phyloP scores from a whole-genome alignment of 2,797 vertebrate genomes.

The Streptopelia turtur region DNA sequence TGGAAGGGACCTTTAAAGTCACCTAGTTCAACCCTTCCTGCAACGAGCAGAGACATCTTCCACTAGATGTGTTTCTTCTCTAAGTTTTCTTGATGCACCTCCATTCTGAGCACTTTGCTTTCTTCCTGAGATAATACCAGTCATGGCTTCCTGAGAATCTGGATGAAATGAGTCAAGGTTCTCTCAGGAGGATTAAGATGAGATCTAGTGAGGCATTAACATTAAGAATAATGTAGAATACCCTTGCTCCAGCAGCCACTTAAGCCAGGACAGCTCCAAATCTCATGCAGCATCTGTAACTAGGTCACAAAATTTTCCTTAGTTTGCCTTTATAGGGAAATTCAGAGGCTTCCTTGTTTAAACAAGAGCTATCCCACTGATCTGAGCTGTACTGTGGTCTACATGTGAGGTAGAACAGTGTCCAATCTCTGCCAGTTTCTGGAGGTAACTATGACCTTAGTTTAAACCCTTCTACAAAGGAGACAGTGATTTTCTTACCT shows the following conservation, averaged over 20 bases:
- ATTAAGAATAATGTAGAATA: neutral
- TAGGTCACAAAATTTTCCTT: neutral
- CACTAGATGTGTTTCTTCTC: neutral
- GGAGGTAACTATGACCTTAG: neutral
- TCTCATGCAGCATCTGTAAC: neutral
- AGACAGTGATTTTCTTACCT: neutral
- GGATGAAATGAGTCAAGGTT: neutral
- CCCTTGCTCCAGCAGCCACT: neutral
- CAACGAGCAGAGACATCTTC: too few species aligned
- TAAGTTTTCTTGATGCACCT: neutral
- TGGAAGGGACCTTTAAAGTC: too few species aligned
- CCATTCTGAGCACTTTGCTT: neutral
- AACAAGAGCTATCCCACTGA: neutral
- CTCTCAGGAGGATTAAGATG: neutral
- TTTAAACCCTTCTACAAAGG: neutral
- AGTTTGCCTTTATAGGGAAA: neutral
- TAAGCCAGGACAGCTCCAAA: neutral
- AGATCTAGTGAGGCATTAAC: neutral
- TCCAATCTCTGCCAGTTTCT: neutral
- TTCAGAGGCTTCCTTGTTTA: neutral
- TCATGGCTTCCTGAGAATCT: neutral
- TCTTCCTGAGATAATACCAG: neutral
- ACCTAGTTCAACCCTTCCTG: too few species aligned
- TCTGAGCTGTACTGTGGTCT: neutral
- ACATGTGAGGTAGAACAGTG: neutral